A percentile compares a stretch with the other conserved stretches of the same genome.
Evolutionary conservation across 1,140 invertebrate genomes (phyloP).

Genomic region (Drosophila pallidifrons): DNA sequence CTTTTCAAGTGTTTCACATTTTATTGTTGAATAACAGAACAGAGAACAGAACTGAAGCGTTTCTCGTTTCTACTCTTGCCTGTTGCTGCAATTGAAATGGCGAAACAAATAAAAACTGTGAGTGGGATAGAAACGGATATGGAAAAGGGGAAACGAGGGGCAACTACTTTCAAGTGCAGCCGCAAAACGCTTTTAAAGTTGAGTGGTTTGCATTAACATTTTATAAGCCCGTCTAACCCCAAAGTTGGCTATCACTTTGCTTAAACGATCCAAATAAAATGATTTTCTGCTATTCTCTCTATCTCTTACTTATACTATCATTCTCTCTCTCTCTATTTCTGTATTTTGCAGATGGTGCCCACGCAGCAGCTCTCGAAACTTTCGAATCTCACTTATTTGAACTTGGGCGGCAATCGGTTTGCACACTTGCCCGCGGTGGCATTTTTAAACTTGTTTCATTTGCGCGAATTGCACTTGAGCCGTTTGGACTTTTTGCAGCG

Average conservation of each 20-base stretch:
- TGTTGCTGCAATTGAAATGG: conserved; percentile 21
- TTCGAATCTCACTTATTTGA: conserved; percentile 89
- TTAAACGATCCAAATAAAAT: conserved; percentile 59
- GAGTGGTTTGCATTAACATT: conserved; percentile 71
- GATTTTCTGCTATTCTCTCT: conserved; percentile 9
- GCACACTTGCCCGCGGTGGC: conserved; percentile 89
- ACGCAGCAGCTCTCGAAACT: conserved; percentile 91
- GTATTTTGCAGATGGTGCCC: conserved; percentile 87
- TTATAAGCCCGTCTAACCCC: conserved; percentile 41
- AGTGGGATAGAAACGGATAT: not conserved
- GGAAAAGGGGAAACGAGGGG: not conserved
- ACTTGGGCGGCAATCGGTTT: conserved; percentile 92
- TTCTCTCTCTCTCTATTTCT: conserved; percentile 17
- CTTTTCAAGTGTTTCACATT: conserved; percentile 53
- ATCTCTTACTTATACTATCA: not conserved
- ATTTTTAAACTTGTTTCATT: conserved; percentile 92
- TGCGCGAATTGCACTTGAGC: conserved; percentile 90
- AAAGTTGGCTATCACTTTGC: conserved; percentile 51
- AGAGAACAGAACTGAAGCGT: not conserved
- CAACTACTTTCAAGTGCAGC: conserved; percentile 48
- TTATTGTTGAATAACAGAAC: conserved; percentile 38
- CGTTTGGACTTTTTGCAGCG: conserved; percentile 88
- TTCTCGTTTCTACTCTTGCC: not conserved
- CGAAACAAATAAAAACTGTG: conserved; percentile 46
- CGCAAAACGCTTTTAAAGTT: conserved; percentile 70